Percentiles rank a stretch among this genome's conserved stretches.
phyloP scores from a whole-genome alignment of 2,797 vertebrate species.

The Coendou prehensilis region DNA sequence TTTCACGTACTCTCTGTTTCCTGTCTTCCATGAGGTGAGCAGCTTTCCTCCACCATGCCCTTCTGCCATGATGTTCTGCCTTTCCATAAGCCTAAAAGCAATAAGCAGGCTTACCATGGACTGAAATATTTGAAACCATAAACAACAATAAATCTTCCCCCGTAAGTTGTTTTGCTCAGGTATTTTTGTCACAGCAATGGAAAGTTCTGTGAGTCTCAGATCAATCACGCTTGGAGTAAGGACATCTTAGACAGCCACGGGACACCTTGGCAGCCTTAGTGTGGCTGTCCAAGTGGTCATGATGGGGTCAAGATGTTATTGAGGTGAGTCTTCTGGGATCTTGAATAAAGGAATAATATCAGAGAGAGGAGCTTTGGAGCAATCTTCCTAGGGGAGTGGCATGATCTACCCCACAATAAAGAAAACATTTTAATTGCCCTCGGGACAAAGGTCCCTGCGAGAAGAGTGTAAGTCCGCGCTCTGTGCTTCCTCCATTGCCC shows the following conservation, averaged over 20 bases:
- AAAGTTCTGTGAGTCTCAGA: not conserved
- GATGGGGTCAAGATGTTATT: not conserved
- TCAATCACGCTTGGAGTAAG: not conserved
- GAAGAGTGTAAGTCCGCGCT: no score
- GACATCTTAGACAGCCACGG: not conserved
- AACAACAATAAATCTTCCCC: not conserved
- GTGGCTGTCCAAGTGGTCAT: not conserved
- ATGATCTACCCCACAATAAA: not conserved
- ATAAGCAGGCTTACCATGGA: not conserved
- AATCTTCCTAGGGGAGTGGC: not conserved
- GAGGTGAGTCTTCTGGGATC: not conserved
- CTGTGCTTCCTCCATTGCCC: no score
- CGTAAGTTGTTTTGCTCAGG: not conserved
- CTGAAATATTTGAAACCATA: not conserved
- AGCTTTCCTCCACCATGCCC: not conserved
- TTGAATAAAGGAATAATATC: not conserved
- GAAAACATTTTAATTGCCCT: not conserved
- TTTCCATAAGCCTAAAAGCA: not conserved
- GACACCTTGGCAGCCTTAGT: not conserved
- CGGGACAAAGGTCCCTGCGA: no score
- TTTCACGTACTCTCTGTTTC: not conserved
- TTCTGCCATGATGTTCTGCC: not conserved
- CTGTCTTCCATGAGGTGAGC: not conserved
- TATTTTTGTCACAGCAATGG: not conserved
- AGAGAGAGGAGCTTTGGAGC: not conserved